Percentiles rank a stretch among this genome's conserved stretches.
Evolutionary conservation across 2,888 invertebrate genomes (phyloP).

Genomic region (Nomada ruficornis): DNA sequence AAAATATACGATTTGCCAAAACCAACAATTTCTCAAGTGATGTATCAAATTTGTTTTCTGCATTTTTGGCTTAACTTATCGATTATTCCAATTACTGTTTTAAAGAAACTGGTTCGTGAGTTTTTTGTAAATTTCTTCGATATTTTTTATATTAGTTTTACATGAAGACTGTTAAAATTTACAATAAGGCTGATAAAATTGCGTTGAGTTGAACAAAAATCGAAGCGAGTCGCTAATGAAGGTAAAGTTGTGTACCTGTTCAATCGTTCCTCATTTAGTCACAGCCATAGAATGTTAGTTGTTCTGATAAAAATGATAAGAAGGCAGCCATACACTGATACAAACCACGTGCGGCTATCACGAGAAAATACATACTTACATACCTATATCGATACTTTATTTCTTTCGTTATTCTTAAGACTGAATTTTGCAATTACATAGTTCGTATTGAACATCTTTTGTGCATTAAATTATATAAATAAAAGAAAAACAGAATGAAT

Average conservation of each 20-base stretch:
- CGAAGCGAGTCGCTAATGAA: not conserved
- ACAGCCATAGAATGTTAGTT: conserved; percentile 45
- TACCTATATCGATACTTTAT: not conserved
- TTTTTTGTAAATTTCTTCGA: too few species aligned
- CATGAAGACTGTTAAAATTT: too few species aligned
- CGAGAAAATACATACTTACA: not conserved
- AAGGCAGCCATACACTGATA: conserved; percentile 44
- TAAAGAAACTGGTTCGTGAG: too few species aligned
- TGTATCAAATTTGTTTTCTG: too few species aligned
- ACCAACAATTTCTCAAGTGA: too few species aligned
- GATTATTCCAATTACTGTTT: too few species aligned
- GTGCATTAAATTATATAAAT: too few species aligned
- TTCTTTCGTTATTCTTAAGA: not conserved
- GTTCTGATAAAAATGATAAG: conserved; percentile 58
- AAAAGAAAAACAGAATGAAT: not conserved
- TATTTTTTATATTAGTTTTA: too few species aligned
- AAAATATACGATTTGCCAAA: too few species aligned
- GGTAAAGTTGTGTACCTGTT: not conserved
- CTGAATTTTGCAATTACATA: not conserved
- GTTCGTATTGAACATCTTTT: not conserved
- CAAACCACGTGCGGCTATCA: not conserved
- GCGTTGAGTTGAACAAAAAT: not conserved
- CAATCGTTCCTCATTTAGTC: conserved; percentile 49
- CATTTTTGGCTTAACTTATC: too few species aligned
- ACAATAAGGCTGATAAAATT: too few species aligned